phyloP scores from a whole-genome alignment of 2,113 vertebrate species.

The Crocuta crocuta region DNA sequence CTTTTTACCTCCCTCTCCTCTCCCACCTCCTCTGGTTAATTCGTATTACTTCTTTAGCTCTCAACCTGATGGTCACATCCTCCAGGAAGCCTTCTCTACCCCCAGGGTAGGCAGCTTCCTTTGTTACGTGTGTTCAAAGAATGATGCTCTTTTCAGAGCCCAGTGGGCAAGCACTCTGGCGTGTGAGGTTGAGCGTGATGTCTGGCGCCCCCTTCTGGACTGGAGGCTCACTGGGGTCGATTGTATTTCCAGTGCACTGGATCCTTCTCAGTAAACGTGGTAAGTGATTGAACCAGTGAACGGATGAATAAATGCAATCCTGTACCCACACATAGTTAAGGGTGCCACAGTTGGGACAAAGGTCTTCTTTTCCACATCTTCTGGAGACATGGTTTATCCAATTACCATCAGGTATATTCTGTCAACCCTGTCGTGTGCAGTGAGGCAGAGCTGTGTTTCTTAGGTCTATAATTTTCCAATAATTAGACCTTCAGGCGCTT shows the following conservation, averaged over 20 bases:
- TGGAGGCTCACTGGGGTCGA: neutral
- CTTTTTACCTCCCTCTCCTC: neutral
- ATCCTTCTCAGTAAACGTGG: neutral
- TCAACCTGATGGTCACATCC: neutral
- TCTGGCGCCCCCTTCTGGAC: neutral
- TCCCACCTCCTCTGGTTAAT: neutral
- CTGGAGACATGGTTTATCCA: neutral
- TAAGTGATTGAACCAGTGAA: neutral
- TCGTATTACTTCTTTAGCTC: neutral
- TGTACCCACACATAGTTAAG: neutral
- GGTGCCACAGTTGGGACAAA: neutral
- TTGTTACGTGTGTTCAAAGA: neutral
- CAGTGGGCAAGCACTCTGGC: neutral
- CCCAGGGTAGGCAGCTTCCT: neutral
- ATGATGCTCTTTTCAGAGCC: neutral
- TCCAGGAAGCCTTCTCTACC: neutral
- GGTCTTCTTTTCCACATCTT: neutral
- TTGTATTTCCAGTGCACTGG: neutral
- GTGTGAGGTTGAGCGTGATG: neutral
- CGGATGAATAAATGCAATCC: neutral
- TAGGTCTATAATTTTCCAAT: slow-evolving; percentile 50
- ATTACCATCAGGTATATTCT: neutral
- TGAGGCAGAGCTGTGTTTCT: neutral
- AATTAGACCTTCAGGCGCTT: slow-evolving; percentile 52
- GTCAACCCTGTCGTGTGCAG: neutral